phyloP scores from a whole-genome alignment of 2,888 invertebrate species.

The Pammene fasciana region DNA sequence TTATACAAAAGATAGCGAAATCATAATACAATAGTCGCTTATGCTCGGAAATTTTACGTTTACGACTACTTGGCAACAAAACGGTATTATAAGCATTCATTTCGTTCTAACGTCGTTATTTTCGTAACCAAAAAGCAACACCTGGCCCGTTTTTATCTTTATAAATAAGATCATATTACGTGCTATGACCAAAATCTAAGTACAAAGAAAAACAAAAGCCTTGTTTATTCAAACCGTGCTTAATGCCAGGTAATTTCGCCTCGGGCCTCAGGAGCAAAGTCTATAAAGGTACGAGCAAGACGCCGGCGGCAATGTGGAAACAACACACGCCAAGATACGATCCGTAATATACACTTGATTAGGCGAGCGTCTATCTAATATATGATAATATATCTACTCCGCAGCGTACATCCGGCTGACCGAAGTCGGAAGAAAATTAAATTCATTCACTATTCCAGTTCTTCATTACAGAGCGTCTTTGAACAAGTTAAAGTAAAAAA shows the following conservation, averaged over 20 bases:
- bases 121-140: background rate
- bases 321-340: conserved; percentile 24
- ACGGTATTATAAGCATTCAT: background rate
- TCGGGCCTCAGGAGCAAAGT: conserved; percentile 21
- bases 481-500: too few species aligned
- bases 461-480: background rate
- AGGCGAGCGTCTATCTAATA: conserved; percentile 15
- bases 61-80: background rate
- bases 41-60: too few species aligned
- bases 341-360: conserved; percentile 38
- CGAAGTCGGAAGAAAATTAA: conserved; percentile 8
- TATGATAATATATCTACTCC: conserved; percentile 9
- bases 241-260: conserved; percentile 31
- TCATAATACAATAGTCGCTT: too few species aligned
- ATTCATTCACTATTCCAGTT: conserved; percentile 11
- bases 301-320: conserved; percentile 31
- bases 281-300: conserved; percentile 24
- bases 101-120: conserved; percentile 9
- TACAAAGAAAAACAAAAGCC: conserved; percentile 31
- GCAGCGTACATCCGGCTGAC: conserved; percentile 11
- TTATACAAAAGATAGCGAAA: too few species aligned
- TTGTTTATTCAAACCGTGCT: conserved; percentile 34
- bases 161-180: conserved; percentile 15
- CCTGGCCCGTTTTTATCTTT: conserved; percentile 12
- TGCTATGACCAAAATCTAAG: conserved; percentile 12